phyloP scores from a whole-genome alignment of 2,888 invertebrate genomes.

The Apoda limacodes region DNA sequence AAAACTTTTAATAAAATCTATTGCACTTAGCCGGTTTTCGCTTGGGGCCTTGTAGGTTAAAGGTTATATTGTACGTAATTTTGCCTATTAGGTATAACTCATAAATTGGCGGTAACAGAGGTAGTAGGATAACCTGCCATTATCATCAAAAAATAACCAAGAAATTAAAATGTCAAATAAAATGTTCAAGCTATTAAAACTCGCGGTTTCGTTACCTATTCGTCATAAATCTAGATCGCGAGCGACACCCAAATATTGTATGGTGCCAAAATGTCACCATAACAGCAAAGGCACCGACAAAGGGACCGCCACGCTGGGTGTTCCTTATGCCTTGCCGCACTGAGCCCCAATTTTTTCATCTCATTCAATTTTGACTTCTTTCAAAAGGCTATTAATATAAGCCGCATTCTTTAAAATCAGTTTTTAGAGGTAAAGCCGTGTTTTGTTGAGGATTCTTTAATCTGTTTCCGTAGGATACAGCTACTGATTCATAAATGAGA shows the following conservation, averaged over 20 bases:
- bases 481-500: conserved; percentile 67
- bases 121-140: conserved; percentile 16
- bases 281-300: conserved; percentile 62
- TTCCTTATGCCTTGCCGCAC: conserved; percentile 52
- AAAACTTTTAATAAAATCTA: too few relatives aligned
- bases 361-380: conserved; percentile 70
- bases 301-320: conserved; percentile 62
- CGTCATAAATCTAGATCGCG: conserved; percentile 66
- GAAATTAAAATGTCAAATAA: conserved; percentile 17
- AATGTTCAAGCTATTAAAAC: conserved; percentile 30
- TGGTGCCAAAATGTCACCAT: conserved; percentile 69
- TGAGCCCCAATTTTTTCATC: conserved; percentile 65
- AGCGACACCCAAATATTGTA: conserved; percentile 67
- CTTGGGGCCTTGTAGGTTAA: too few relatives aligned
- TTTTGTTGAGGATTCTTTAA: conserved; percentile 64
- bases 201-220: conserved; percentile 46
- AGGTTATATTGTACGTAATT: too few relatives aligned
- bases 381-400: conserved; percentile 69
- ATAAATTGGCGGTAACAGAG: too few relatives aligned
- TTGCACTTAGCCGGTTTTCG: too few relatives aligned
- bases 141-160: conserved; percentile 22
- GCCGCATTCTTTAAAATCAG: conserved; percentile 65
- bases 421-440: conserved; percentile 54
- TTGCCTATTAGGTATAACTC: too few relatives aligned
- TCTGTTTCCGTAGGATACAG: conserved; percentile 68